Evolutionary conservation across 2,113 vertebrate genomes (phyloP), one percentile per base, ranked within the genome.

Genomic region (Formicarius rufipectus): DNA sequence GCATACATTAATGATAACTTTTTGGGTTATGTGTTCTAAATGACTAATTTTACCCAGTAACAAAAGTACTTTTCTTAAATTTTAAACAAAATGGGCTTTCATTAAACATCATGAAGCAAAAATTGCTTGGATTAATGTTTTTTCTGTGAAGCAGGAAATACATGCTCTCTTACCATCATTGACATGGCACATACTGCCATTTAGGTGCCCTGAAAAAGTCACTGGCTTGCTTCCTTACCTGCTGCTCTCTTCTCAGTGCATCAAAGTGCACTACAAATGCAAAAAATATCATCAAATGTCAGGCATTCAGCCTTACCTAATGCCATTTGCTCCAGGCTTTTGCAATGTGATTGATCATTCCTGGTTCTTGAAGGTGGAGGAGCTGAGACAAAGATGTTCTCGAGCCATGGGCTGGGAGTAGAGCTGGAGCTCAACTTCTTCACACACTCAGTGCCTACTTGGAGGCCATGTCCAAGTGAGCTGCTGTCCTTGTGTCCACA

Each of bases 151-250:
- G 80, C n/a, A 50, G 59, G 37, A 88, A 86, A 47, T 90, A 6
- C 3, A 31, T 49, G 33, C 56, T 80, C 31, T 60, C 18, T 66
- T 93, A 63, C 49, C 31, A 37, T 63, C 50, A 18, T 25, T 67
- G 82, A 52, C 56, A 5, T 4, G 7, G 76, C 50, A 53, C 39
- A 9, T 37, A 10, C 4, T 27, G 68, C 74, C 87, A 72, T 95
- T 86, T 53, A 59, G 37, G 37, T 87, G 45, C 67, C 68, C 63
- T 86, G 14, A 67, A 64, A 62, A 78, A 67, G 56, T 80, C 78
- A 55, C 84, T 89, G 67, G 53, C 82, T 85, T 55, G 25, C 53
- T 85, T 93, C 87, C 75, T 77, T 71, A 77, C 75, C 74, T 92
- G 75, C 76, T 93, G 58, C 45, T 68, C 52, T 59, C 0, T 0